Evolutionary conservation across 2,888 invertebrate genomes (phyloP), one percentile per base, ranked within the genome.

Genomic region (Watsonalla binaria): DNA sequence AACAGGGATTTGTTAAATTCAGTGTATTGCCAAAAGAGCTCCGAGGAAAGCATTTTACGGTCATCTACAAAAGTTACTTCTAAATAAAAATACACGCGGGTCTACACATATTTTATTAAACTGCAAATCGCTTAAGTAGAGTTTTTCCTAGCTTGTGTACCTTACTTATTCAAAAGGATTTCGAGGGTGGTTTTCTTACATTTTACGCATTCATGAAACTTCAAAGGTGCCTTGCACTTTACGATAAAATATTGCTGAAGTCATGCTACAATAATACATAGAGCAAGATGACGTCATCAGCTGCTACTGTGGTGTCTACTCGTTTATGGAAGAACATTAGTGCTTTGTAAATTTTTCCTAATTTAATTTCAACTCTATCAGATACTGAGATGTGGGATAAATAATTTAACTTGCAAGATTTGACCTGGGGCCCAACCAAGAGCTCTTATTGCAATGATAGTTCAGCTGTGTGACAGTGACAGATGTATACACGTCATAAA

Each of bases 21-120:
- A 34, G 13, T 24, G 11, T 37, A 13, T 48, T 35, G 35, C 34
- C 34, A 35, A 48, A 48, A 34, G 48, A 48, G 13, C 33, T 48
- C 13, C 37, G 13, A 13, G 37, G 37, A 6, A 37, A 45, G 54
- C 15, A 51, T 51, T 50, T 64, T 52, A 59, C 47, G 57, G 53
- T 59, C 63, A 65, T 70, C 68, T 65, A 52, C 56, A 59, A 61
- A 59, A 62, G 62, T 61, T 62, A 65, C 60, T 67, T 66, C 65
- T 58, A 15, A 53, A 48, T 48, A 61, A 61, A 60, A 59, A 58
- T 61, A 54, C 55, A 57, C 52, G 45, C 15, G 49, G 42, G 49
- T 54, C 11, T 42, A 46, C 51, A 55, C 54, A 54, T 60, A 15
- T 49, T 15, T 15, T 49, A 49, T 49, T 49, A 49, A 49, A 13